Evolutionary conservation across 2,113 vertebrate genomes (phyloP).

Genomic region (Uria aalge): DNA sequence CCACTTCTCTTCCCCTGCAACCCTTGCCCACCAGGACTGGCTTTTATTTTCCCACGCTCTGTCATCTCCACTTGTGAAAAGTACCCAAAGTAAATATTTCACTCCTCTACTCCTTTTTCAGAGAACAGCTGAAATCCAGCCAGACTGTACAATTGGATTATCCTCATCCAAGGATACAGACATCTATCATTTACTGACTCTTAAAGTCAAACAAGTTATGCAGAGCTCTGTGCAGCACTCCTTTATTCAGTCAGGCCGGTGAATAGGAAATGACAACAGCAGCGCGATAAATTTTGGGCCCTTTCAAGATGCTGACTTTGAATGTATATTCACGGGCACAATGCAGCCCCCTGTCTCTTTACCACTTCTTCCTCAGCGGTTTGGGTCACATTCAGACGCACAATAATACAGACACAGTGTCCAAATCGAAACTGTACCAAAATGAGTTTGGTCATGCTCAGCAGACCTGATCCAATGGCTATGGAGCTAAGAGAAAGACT

Average conservation of each 20-base stretch:
- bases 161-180: conserved; percentile 35
- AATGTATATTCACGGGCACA: neutral
- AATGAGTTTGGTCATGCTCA: neutral
- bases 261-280: conserved; percentile 8
- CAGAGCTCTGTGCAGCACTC: conserved; percentile 15
- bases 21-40: neutral
- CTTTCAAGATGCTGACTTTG: neutral
- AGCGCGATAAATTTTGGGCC: neutral
- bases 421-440: accelerated
- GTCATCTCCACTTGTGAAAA: conserved; percentile 11
- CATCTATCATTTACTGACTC: conserved; percentile 45
- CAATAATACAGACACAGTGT: neutral
- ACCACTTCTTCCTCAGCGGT: neutral
- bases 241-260: neutral
- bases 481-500: neutral
- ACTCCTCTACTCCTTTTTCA: neutral
- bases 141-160: conserved; percentile 28
- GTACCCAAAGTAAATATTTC: conserved; percentile 37
- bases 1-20: neutral
- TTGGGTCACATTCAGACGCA: neutral
- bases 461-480: neutral
- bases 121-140: conserved; percentile 17
- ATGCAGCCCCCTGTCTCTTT: neutral
- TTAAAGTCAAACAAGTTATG: conserved; percentile 22
- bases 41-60: conserved; percentile 42